A percentile compares a stretch with the other conserved stretches of the same genome.
Conservation (phyloP, 2,888 invertebrate genomes). For the Cheilosia vulpina region DNA sequence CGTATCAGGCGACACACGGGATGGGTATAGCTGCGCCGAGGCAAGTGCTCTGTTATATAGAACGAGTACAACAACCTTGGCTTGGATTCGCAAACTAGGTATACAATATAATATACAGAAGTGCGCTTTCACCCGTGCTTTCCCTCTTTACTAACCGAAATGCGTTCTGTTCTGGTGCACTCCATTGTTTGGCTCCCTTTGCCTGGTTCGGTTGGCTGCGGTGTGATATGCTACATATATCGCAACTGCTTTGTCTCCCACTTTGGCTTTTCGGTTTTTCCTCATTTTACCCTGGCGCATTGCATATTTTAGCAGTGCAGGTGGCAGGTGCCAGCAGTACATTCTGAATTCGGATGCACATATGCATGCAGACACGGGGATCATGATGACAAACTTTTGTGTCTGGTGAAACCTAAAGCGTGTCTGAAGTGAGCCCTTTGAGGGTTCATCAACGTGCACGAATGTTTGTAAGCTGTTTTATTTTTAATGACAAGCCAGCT, state of each 20-base stretch:
- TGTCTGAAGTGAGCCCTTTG: conserved; percentile 60
- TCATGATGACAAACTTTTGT: conserved; percentile 41
- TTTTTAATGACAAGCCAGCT: conserved; percentile 37
- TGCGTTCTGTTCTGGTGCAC: conserved; percentile 74
- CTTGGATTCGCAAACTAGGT: conserved; percentile 74
- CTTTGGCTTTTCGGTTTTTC: conserved; percentile 2
- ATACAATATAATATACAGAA: conserved; percentile 60
- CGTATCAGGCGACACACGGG: conserved; percentile 10
- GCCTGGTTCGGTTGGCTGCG: not conserved
- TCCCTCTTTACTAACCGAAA: conserved; percentile 71
- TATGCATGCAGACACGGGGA: conserved; percentile 5
- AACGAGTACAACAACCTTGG: conserved; percentile 75
- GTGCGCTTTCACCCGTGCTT: conserved; percentile 73
- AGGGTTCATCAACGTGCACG: conserved; percentile 7
- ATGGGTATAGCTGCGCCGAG: conserved; percentile 1
- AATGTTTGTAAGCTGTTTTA: conserved; percentile 12
- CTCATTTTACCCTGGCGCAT: conserved; percentile 12
- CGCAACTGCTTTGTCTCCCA: not conserved
- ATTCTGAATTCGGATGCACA: conserved; percentile 1
- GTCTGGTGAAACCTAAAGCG: conserved; percentile 51
- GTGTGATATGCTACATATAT: conserved; percentile 1
- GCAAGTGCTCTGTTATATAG: conserved; percentile 69
- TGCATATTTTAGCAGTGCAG: conserved; percentile 13
- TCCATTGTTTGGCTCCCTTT: conserved; percentile 58
- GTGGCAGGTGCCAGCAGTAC: conserved; percentile 42